phyloP scores from a whole-genome alignment of 2,888 invertebrate species.

The Cataglyphis livida region DNA sequence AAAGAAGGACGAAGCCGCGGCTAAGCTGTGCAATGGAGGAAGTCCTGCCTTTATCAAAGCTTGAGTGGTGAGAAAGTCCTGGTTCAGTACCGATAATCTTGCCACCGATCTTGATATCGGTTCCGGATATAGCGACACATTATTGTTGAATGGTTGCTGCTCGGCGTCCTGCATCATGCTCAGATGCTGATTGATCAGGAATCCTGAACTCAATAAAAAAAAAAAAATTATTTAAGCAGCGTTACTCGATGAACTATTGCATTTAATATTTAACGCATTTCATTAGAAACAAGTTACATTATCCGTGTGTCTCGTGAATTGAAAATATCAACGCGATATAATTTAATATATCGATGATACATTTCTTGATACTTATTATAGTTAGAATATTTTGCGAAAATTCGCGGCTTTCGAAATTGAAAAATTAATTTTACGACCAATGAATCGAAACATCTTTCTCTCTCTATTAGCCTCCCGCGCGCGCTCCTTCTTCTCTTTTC shows the following conservation, averaged over 20 bases:
- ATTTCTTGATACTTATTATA: background rate
- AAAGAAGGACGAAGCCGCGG: constrained; percentile 88
- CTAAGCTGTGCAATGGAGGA: constrained; percentile 87
- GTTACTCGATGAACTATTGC: background rate
- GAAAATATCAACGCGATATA: background rate
- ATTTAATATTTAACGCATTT: background rate
- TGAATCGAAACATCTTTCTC: constrained; percentile 57
- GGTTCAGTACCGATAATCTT: background rate
- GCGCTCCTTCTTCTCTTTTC: constrained; percentile 55
- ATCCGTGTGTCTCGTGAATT: background rate
- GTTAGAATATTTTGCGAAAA: background rate
- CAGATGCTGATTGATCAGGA: constrained; percentile 76
- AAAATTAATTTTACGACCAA: constrained; percentile 21
- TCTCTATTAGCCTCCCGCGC: constrained; percentile 51
- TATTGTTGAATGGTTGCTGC: constrained; percentile 84
- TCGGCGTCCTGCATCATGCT: constrained; percentile 87
- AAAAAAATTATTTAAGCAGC: background rate
- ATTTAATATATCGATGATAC: background rate
- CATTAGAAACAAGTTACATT: background rate
- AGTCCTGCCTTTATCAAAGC: constrained; percentile 87
- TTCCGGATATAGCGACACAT: constrained; percentile 86
- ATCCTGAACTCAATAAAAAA: constrained; percentile 73
- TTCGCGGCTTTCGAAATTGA: background rate
- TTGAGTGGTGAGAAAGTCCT: constrained; percentile 85
- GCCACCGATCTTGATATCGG: background rate